A percentile compares a stretch with the other conserved stretches of the same genome.
Evolutionary conservation across 2,113 vertebrate genomes (phyloP).

Genomic region (Pseudorasbora parva): DNA sequence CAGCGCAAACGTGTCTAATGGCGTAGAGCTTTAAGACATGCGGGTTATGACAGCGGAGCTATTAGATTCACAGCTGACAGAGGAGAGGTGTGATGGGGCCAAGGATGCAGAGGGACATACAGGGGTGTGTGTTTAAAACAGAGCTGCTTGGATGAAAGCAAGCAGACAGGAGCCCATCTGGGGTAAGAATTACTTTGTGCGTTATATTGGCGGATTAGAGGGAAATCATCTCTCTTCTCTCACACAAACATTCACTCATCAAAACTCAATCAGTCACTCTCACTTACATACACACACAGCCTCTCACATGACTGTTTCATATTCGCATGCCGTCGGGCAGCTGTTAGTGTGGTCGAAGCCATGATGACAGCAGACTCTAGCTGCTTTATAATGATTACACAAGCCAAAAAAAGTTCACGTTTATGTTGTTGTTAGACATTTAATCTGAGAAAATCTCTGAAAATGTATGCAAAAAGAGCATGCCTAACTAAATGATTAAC

Average conservation of each 20-base stretch:
- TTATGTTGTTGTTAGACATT: neutral
- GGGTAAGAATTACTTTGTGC: neutral
- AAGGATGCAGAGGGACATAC: conserved; percentile 3
- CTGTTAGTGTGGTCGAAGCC: conserved; percentile 3
- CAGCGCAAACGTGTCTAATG: conserved; percentile 16
- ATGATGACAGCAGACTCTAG: conserved; percentile 24
- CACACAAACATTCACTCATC: conserved; percentile 3
- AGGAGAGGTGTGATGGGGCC: conserved; percentile 18
- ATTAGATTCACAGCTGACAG: conserved; percentile 22
- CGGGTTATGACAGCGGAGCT: conserved; percentile 1
- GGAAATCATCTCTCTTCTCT: neutral
- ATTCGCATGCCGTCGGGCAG: neutral
- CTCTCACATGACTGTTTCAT: conserved; percentile 14
- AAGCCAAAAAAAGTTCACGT: neutral
- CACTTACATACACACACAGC: neutral
- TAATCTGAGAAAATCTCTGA: neutral
- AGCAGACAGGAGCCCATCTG: conserved; percentile 12
- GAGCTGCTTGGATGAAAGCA: neutral
- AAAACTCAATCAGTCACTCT: neutral
- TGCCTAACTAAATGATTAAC: no score
- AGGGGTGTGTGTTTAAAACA: neutral
- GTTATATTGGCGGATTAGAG: neutral
- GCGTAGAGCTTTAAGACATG: conserved; percentile 16
- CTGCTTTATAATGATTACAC: neutral
- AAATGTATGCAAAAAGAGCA: neutral